phyloP scores from a whole-genome alignment of 2,888 invertebrate genomes.

The Hybos culiciformis region DNA sequence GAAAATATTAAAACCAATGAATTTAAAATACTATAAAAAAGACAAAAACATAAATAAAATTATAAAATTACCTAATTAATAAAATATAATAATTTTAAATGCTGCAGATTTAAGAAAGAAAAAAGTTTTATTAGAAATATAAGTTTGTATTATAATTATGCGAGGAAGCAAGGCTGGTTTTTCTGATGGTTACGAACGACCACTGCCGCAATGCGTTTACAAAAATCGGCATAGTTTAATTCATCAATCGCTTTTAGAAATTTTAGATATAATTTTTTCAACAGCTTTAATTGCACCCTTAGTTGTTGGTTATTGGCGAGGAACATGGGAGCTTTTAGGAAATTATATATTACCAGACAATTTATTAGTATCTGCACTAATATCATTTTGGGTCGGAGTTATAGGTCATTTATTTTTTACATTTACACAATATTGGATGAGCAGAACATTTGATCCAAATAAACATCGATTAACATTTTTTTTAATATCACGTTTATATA shows the following conservation, averaged over 20 bases:
- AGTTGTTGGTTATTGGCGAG: constrained; percentile 77
- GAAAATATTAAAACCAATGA: background rate
- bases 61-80: background rate
- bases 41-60: too few species aligned
- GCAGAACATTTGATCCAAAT: constrained; percentile 49
- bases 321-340: constrained; percentile 70
- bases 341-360: constrained; percentile 52
- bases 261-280: constrained; percentile 59
- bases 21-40: background rate
- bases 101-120: background rate
- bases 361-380: constrained; percentile 45
- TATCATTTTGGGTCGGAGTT: constrained; percentile 57
- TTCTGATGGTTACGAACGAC: constrained; percentile 8
- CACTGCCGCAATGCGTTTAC: background rate
- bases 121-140: background rate
- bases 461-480: constrained; percentile 54
- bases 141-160: constrained; percentile 10
- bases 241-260: constrained; percentile 39
- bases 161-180: constrained; percentile 16
- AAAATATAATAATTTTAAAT: background rate
- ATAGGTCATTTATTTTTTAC: constrained; percentile 55
- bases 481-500: constrained; percentile 56
- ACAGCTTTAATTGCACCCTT: constrained; percentile 61
- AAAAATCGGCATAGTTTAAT: too few species aligned
- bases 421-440: constrained; percentile 49